Evolutionary conservation across 2,113 vertebrate species (phyloP).

Genomic region (Ovis aries): DNA sequence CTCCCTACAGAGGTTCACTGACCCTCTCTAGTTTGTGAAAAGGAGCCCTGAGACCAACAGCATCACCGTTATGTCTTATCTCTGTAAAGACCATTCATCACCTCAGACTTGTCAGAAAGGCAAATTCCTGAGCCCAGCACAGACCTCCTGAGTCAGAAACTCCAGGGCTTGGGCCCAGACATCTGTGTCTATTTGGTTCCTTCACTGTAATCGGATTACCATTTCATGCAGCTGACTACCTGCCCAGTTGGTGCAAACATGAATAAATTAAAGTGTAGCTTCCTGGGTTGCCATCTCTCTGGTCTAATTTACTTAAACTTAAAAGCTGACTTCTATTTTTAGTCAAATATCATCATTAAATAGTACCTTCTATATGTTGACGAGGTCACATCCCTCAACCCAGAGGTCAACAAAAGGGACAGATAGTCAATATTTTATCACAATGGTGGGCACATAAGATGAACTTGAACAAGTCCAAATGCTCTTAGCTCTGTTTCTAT

Average conservation of each 20-base stretch:
- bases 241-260: not conserved
- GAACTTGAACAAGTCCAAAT: not conserved
- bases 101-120: not conserved
- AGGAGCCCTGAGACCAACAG: not conserved
- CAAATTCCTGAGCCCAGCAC: not conserved
- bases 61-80: not conserved
- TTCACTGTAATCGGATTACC: too few species aligned
- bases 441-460: not conserved
- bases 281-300: not conserved
- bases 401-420: not conserved
- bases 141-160: not conserved
- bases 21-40: not conserved
- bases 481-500: not conserved
- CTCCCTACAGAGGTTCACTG: not conserved
- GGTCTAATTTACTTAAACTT: not conserved
- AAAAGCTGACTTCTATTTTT: not conserved
- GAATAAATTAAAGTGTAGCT: not conserved
- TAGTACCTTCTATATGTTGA: not conserved
- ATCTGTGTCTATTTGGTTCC: not conserved
- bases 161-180: not conserved
- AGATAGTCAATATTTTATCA: not conserved
- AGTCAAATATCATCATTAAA: not conserved
- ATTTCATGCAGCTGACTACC: not conserved
- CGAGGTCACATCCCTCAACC: not conserved
- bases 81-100: not conserved